Conservation (phyloP, 2,797 vertebrate genomes). For the Brotula barbata region DNA sequence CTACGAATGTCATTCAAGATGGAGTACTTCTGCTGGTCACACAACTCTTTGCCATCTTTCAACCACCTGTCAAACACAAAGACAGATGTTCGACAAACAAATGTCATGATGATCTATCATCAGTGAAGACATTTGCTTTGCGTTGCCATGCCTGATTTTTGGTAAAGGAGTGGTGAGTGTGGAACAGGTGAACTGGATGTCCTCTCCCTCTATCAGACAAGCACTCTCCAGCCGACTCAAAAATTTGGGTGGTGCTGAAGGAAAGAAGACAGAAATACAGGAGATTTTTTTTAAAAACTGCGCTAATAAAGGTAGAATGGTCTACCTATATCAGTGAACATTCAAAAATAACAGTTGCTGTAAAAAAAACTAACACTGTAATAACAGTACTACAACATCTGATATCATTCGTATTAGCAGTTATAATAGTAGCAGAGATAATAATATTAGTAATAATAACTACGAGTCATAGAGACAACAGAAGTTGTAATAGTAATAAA, state of each 20-base stretch:
- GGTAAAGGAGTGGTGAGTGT: conserved; percentile 85
- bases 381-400: too few species aligned
- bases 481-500: too few species aligned
- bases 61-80: conserved; percentile 83
- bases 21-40: conserved; percentile 80
- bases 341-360: too few species aligned
- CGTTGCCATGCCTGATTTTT: conserved; percentile 75
- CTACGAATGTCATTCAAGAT: conserved; percentile 84
- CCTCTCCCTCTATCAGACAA: conserved; percentile 87
- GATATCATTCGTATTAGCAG: too few species aligned
- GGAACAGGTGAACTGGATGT: conserved; percentile 87
- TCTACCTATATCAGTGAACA: too few species aligned
- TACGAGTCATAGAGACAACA: too few species aligned
- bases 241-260: conserved; percentile 90
- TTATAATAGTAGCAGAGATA: too few species aligned
- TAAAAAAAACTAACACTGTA: too few species aligned
- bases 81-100: conserved; percentile 2
- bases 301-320: too few species aligned
- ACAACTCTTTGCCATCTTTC: conserved; percentile 84
- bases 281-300: not conserved
- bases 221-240: conserved; percentile 85
- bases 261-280: conserved; percentile 11
- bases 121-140: not conserved
- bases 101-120: not conserved
- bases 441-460: too few species aligned